Evolutionary conservation across 2,113 vertebrate species (phyloP).

Genomic region (Ariopsis seemanni): DNA sequence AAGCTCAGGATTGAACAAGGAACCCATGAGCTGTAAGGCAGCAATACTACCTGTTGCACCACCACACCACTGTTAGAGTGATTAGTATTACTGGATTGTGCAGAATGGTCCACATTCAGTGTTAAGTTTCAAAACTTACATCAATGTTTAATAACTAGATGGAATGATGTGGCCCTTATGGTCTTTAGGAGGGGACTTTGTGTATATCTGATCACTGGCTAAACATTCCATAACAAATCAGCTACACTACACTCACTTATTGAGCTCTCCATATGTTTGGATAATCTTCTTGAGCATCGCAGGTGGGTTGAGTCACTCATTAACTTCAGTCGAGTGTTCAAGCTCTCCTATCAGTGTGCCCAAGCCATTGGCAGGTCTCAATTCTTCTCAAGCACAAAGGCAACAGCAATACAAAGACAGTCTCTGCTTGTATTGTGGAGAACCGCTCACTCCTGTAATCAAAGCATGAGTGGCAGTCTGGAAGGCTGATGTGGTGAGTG

Average conservation of each 20-base stretch:
- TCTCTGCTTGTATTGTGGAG: not conserved
- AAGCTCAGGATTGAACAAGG: not conserved
- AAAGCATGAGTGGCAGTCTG: not conserved
- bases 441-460: not conserved
- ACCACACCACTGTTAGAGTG: not conserved
- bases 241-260: not conserved
- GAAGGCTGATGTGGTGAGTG: not conserved
- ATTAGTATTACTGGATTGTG: not conserved
- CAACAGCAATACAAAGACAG: not conserved
- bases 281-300: not conserved
- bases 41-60: not conserved
- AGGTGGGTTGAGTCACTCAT: not conserved
- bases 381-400: not conserved
- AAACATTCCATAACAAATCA: not conserved
- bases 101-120: not conserved
- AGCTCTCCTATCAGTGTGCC: not conserved
- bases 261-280: not conserved
- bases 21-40: not conserved
- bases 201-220: not conserved
- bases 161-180: not conserved
- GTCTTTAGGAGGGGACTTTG: not conserved
- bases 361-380: not conserved
- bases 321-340: not conserved
- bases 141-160: not conserved
- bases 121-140: not conserved